Evolutionary conservation across 2,113 vertebrate species (phyloP), one percentile per base, ranked within the genome.

Genomic region (Gavia stellata): DNA sequence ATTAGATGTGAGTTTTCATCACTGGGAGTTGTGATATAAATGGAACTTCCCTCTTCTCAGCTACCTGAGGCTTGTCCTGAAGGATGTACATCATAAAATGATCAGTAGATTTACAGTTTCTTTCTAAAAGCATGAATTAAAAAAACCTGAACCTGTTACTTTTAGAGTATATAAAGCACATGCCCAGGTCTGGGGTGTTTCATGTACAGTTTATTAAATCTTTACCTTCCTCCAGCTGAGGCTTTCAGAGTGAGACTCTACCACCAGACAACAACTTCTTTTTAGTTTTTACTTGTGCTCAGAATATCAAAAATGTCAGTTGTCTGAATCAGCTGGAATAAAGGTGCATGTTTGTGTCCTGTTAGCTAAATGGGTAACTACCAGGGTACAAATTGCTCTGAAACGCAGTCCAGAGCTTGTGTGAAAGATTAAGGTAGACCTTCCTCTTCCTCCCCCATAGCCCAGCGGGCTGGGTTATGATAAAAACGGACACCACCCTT

Each of bases 281-380:
- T 29, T 24, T 25, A 5, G 21, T 12, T 88, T 71, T 45, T 55
- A 9, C 26, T 73, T 83, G 24, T 18, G 17, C 33, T 88, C 10
- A 18, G 38, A 49, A 3, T 56, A 40, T 33, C 20, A 82, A 19
- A 67, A 33, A 5, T 10, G 20, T 8, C 33, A 40, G 19, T 45
- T 74, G 17, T 15, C 40, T 49, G 36, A 38, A 16, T 8, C 29
- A 49, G 36, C 40, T 90, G 49, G 56, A 45, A 14, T 8, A 58
- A 86, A 26, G 8, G 33, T 66, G 47, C 26, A 3, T 4, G 0
- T 29, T 14, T 50, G 53, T 68, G 49, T 38, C 10, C 29, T 65
- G 1, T 21, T 23, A 19, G 10, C 14, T 50, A 1, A 29, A 52
- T 12, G 1, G 2, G 33, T 55, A 33, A n/a, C 44, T 50, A 2